Evolutionary conservation across 2,797 vertebrate species (phyloP).

Genomic region (Chlorospingus semifuscus): DNA sequence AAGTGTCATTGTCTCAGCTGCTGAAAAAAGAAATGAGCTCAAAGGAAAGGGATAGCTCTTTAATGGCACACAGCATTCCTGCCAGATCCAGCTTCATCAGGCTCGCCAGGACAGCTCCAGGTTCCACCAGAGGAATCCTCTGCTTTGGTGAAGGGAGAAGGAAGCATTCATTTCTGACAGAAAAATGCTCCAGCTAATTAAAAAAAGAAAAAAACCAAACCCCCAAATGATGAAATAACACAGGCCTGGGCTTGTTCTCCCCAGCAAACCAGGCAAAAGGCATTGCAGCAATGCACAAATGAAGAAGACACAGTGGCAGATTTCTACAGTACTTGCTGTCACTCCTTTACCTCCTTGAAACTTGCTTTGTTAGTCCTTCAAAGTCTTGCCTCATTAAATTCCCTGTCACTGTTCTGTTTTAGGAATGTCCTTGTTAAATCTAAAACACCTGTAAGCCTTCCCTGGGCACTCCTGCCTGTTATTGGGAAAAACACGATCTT

Average conservation of each 20-base stretch:
- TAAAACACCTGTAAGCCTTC: conserved; percentile 32
- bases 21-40: neutral
- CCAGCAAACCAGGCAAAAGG: neutral
- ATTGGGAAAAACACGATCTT: neutral
- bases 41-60: neutral
- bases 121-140: neutral
- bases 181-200: neutral
- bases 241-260: neutral
- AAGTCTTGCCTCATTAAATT: conserved; percentile 32
- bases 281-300: neutral
- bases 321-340: neutral
- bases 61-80: neutral
- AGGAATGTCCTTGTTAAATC: conserved; percentile 45
- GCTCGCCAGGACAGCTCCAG: neutral
- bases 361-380: conserved; percentile 13
- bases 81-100: neutral
- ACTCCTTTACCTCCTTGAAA: conserved; percentile 19
- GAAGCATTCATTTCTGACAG: neutral
- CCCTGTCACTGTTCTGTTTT: conserved; percentile 20
- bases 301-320: neutral
- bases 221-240: neutral
- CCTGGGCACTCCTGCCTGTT: conserved; percentile 20
- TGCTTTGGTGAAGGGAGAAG: neutral
- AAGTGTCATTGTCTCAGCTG: neutral
- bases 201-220: neutral